Evolutionary conservation across 2,797 vertebrate species (phyloP), one percentile per base, ranked within the genome.

Genomic region (Podarcis siculus): DNA sequence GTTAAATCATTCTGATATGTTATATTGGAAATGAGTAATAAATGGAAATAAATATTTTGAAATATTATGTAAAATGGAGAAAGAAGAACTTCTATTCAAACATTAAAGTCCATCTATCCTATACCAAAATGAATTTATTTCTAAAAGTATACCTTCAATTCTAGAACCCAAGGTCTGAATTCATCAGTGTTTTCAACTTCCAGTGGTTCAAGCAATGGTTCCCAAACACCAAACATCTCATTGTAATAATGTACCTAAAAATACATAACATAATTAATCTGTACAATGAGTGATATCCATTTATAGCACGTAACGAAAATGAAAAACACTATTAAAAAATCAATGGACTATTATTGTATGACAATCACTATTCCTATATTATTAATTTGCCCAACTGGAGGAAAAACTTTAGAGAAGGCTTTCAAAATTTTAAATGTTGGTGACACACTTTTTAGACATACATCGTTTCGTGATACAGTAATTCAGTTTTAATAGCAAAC

Each of bases 181-280:
- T 97, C 96, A 2, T 99, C 99, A 90, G 93, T 97, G 79, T 96
- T 96, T 86, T 98, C 98, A 91, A 99, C 97, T 96, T 99, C 98
- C 87, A 99, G 95, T 0, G 99, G 99, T 94, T 99, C 99, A 95
- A 99, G 97, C 88, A 99, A 97, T 4, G 99, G 99, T 79, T 99
- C 99, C 99, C 99, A 99, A 8, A 99, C 98, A 3, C 98, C 99
- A 97, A 99, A 96, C 91, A 98, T 95, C 95, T 99, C 99, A 69
- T 99, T 99, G 94, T 97, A 99, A 96, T 99, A 99, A 94, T 98
- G 98, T 32, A 99, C 98, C 99, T 99, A 92, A 21, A 93, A 7
- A 96, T 69, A 75, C 39, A 85, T 81, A 86, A 37, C n/a, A 37
- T 27, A 75, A 37, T 37, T 72, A 13, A 73, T 39, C 17, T 80